Evolutionary conservation across 2,113 vertebrate genomes (phyloP).

Genomic region (Oplegnathus fasciatus): DNA sequence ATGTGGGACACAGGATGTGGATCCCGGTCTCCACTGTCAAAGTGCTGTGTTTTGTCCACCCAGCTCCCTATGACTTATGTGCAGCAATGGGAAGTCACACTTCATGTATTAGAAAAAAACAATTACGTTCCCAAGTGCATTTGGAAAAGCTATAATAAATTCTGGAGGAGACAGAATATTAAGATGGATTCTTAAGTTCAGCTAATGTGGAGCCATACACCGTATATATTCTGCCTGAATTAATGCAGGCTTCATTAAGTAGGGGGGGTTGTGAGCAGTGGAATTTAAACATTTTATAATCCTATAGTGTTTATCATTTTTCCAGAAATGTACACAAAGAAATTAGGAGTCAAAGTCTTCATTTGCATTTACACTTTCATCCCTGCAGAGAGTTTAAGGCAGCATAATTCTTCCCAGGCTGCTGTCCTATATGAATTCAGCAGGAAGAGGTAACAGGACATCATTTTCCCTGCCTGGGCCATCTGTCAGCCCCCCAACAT

Average conservation of each 20-base stretch:
- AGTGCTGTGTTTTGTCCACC: conserved; percentile 1
- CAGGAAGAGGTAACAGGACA: conserved; percentile 48
- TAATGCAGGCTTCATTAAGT: conserved; percentile 13
- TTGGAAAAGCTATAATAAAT: conserved; percentile 36
- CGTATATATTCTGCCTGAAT: neutral
- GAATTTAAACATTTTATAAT: conserved; percentile 9
- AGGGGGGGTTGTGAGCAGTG: neutral
- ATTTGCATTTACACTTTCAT: conserved; percentile 35
- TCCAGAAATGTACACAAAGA: conserved; percentile 19
- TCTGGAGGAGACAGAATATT: conserved; percentile 5
- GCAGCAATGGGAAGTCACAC: neutral
- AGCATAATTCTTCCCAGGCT: conserved; percentile 16
- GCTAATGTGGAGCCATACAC: neutral
- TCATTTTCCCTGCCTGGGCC: conserved; percentile 70
- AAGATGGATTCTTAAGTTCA: conserved; percentile 3
- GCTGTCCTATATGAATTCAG: conserved; percentile 60
- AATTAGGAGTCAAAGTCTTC: neutral
- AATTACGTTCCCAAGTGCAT: neutral
- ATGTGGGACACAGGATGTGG: neutral
- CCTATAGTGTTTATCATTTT: neutral
- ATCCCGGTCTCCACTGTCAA: neutral
- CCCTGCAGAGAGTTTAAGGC: conserved; percentile 8
- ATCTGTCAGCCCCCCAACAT: conserved; percentile 72
- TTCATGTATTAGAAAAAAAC: conserved; percentile 6
- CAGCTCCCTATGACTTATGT: neutral